Base-by-base conservation (phyloP, 1,140 invertebrate genomes). In the Cydia pomonella region DNA sequence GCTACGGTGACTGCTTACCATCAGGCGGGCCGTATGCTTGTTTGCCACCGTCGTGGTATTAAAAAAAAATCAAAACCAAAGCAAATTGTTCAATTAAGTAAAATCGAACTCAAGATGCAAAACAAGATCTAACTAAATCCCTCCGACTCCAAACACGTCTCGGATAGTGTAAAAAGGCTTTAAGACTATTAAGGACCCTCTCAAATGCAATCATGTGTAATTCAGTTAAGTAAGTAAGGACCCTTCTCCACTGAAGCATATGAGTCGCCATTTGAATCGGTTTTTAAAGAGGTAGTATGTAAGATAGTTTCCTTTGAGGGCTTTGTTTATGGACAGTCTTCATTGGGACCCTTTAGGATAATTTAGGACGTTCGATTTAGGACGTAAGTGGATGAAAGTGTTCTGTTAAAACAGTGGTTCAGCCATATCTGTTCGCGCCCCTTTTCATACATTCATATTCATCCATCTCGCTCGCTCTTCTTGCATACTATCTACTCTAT, bases 221-320 rank as follows among this genome's bases (percentile, higher is more conserved):
- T 69, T 69, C 64, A 69, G 29, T 69, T 69, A 69, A 69, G 64
- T 69, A 69, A 69, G 64, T 69, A 41, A 69, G 33, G 64, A 38
- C 64, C 62, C 25, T 63, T 63, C 64, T 38, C 23, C 29, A 69
- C 33, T 69, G 27, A 0, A 69, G 29, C 29, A 69, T 18, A 69
- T 3, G 64, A 18, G 33, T 38, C 7, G 27, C 25, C 27, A 66
- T 66, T 66, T 66, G 63, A 66, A n/a, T 66, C 23, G 27, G 50
- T 53, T 38, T 66, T 66, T 66, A 66, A 66, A 66, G 23, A 25
- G 62, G 4, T 44, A 53, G 63, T 29, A 66, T 33, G 33, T 66
- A 66, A 27, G 63, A 9, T 16, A 44, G 25, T 6, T 25, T 63
- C 63, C 63, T 53, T 53, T 53, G 50, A 53, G 50, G 7, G 12